Evolutionary conservation across 2,797 vertebrate species (phyloP), one percentile per base, ranked within the genome.

Genomic region (Kryptolebias ocellatus): DNA sequence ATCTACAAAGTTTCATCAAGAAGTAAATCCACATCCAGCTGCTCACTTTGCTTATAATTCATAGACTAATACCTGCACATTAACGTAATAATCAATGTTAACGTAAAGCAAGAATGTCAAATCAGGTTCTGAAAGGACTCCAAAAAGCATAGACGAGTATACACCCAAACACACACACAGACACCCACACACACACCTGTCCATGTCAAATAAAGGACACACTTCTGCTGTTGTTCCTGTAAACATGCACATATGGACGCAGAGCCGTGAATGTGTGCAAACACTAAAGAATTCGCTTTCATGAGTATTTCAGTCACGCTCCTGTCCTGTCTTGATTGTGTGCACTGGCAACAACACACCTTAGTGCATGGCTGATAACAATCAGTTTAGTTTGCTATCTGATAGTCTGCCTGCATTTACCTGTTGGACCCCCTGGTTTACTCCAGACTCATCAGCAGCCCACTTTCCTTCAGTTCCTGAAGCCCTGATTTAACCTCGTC

Each of bases 341-440:
- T 93, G 80, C 78, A 81, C 67, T 88, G 61, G 84, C 73, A 92
- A 90, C 85, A 90, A 27, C 76, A 64, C 54, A 64, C 20, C n/a
- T 72, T 50, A 63, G 70, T 42, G 61, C 46, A 18, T 4, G 14
- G 64, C 81, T 69, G 87, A 91, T 93, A 87, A 86, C 61, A 65
- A 91, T 87, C 90, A 78, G 79, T 74, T 64, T 60, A 64, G 57
- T 27, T 70, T 14, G 15, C 79, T 73, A 66, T 83, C 74, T 70
- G 50, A 65, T 57, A 27, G 11, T 1, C 11, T 72, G 66, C 80
- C 73, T 89, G 84, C 59, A 65, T 70, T 52, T 72, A 83, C 84
- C 78, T 79, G 80, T 67, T 24, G 3, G 29, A 29, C 53, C 45
- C 14, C 46, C 34, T 31, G 18, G 6, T 59, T 64, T 53, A n/a